These are phyloP conservation scores for Sebastes fasciatus DNA, from an alignment of 2,113 vertebrate genomes.

Conservation along the genomic window DNA sequence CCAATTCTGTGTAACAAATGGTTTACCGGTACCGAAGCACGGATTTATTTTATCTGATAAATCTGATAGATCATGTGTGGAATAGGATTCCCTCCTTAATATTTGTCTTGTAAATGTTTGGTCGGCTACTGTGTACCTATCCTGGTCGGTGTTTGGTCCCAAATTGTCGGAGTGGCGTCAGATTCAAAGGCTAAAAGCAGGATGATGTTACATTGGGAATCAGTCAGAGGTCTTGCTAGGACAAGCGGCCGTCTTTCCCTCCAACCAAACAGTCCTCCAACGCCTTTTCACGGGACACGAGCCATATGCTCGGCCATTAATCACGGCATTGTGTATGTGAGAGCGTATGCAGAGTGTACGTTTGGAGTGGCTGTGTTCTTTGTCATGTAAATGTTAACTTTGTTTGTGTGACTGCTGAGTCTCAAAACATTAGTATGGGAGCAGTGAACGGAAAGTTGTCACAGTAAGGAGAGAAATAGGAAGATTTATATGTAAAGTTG, in stretches of 20 bases:
- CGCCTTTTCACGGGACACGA: slow-evolving; percentile 43
- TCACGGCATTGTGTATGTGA: slow-evolving; percentile 44
- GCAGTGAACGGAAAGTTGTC: slow-evolving; percentile 56
- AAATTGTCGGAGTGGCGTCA: neutral
- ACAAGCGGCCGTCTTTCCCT: slow-evolving; percentile 41
- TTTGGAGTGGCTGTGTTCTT: slow-evolving; percentile 32
- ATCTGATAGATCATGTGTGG: no score
- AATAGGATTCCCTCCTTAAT: no score
- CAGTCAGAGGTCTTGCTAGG: slow-evolving; percentile 48
- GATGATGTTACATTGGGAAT: neutral
- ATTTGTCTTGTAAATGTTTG: no score
- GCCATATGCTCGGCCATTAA: slow-evolving; percentile 62
- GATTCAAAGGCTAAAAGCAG: slow-evolving; percentile 19
- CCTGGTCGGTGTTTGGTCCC: neutral
- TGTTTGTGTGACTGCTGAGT: slow-evolving; percentile 46
- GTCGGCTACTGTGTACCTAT: no score
- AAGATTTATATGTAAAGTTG: slow-evolving; percentile 45
- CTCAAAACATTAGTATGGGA: slow-evolving; percentile 13
- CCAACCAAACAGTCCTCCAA: slow-evolving; percentile 35
- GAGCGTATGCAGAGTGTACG: slow-evolving; percentile 18
- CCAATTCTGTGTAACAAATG: no score
- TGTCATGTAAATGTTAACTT: slow-evolving; percentile 51
- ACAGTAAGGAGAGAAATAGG: neutral
- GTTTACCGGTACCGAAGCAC: no score
- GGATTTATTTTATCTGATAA: no score